Percentiles rank a stretch among this genome's conserved stretches.
Conservation (phyloP, 2,113 vertebrate species). For the Rostratula benghalensis region DNA sequence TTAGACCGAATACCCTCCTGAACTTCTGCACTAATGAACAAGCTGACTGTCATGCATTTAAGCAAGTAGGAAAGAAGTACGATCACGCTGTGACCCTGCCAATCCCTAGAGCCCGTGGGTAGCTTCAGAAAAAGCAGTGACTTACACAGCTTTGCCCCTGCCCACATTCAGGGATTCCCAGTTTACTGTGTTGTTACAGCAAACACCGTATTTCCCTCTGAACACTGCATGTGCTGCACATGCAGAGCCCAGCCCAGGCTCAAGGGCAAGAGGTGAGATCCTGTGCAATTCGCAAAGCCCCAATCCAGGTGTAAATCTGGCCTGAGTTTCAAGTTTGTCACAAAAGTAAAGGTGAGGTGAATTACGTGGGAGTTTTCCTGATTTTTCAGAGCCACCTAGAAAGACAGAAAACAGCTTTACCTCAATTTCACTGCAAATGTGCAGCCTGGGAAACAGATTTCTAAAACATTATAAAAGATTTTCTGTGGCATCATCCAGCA, state of each 20-base stretch:
- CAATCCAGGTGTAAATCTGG: background rate
- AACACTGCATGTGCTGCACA: accelerated
- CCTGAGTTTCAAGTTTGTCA: background rate
- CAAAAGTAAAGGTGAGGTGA: background rate
- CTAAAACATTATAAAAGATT: background rate
- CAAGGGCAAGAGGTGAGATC: background rate
- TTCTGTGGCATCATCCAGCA: background rate
- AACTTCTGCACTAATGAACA: background rate
- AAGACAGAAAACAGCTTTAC: background rate
- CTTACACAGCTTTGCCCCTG: background rate
- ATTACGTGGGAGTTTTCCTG: background rate
- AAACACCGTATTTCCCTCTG: background rate
- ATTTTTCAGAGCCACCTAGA: background rate
- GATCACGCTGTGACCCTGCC: background rate
- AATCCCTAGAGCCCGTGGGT: background rate
- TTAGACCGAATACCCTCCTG: background rate
- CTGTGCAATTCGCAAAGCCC: background rate
- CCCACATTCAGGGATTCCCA: background rate
- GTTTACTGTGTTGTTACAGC: background rate
- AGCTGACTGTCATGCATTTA: background rate
- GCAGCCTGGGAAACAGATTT: background rate
- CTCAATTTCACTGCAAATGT: accelerated
- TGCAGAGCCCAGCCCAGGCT: background rate
- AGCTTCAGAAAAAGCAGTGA: background rate
- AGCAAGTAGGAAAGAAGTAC: background rate